Percentiles rank a stretch among this genome's conserved stretches.
Conservation (phyloP, 2,888 invertebrate species). For the Drosophila nr. medialis region DNA sequence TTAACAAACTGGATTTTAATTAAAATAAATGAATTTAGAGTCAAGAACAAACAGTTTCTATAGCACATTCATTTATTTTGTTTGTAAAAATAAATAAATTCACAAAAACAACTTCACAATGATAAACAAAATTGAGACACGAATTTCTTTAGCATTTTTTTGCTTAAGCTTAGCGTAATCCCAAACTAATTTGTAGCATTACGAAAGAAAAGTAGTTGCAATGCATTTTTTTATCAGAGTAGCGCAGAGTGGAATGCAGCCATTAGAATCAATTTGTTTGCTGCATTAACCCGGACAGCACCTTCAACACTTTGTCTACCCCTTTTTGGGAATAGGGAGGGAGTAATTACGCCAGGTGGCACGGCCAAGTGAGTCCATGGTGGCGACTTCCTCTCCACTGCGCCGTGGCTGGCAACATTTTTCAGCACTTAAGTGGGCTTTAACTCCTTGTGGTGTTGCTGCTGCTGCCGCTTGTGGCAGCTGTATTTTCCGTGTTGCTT, state of each 20-base stretch:
- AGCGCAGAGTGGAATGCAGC: constrained; percentile 13
- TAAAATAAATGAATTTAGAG: too few relatives aligned
- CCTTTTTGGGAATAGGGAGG: not conserved
- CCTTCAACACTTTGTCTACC: constrained; percentile 31
- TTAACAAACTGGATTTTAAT: not conserved
- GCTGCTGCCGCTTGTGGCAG: constrained; percentile 24
- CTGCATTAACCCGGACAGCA: constrained; percentile 61
- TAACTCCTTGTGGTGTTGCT: constrained; percentile 63
- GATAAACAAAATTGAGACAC: not conserved
- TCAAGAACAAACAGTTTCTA: too few relatives aligned
- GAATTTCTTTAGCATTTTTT: not conserved
- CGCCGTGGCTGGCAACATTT: constrained; percentile 34
- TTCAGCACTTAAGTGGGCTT: constrained; percentile 78
- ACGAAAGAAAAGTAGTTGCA: not conserved
- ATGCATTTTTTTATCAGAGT: not conserved
- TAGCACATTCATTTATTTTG: too few relatives aligned
- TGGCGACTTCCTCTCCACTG: not conserved
- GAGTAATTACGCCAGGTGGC: constrained; percentile 63
- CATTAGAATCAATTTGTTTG: constrained; percentile 51
- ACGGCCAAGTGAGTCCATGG: constrained; percentile 11
- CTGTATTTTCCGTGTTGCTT: constrained; percentile 36
- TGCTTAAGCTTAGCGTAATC: not conserved
- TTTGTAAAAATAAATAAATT: too few relatives aligned
- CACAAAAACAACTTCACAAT: too few relatives aligned
- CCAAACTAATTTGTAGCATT: not conserved